A percentile compares a stretch with the other conserved stretches of the same genome.
Evolutionary conservation across 2,797 vertebrate genomes (phyloP).

Genomic region (Hozukius guyotensis): DNA sequence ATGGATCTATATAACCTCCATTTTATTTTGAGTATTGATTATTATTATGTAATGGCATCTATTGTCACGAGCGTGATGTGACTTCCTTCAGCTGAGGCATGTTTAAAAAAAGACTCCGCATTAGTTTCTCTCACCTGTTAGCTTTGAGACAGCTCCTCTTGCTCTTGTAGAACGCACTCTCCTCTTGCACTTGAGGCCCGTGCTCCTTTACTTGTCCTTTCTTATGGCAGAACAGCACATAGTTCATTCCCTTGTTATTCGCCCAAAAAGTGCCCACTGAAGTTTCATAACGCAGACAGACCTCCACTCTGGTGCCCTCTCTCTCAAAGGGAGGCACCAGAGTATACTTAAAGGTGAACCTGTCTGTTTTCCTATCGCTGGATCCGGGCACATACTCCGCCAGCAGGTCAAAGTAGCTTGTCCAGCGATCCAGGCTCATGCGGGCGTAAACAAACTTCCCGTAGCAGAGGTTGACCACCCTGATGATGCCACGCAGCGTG

Average conservation of each 20-base stretch:
- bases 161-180: constrained; percentile 71
- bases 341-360: constrained; percentile 90
- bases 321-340: constrained; percentile 87
- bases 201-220: constrained; percentile 77
- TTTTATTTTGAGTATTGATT: neutral
- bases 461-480: constrained; percentile 94
- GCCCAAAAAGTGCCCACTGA: constrained; percentile 91
- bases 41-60: neutral
- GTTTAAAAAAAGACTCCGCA: constrained; percentile 35
- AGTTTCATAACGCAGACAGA: constrained; percentile 95
- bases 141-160: constrained; percentile 94
- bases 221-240: constrained; percentile 89
- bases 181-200: constrained; percentile 56
- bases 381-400: constrained; percentile 94
- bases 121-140: constrained; percentile 85
- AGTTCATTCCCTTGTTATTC: constrained; percentile 92
- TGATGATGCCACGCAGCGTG: constrained; percentile 87
- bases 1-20: neutral
- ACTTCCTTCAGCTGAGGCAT: neutral
- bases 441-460: constrained; percentile 89
- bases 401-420: constrained; percentile 88
- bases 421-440: constrained; percentile 89
- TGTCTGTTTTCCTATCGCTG: constrained; percentile 90
- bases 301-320: constrained; percentile 88
- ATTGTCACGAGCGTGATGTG: neutral